Evolutionary conservation across 2,797 vertebrate species (phyloP).

Genomic region (Australoheros facetus): DNA sequence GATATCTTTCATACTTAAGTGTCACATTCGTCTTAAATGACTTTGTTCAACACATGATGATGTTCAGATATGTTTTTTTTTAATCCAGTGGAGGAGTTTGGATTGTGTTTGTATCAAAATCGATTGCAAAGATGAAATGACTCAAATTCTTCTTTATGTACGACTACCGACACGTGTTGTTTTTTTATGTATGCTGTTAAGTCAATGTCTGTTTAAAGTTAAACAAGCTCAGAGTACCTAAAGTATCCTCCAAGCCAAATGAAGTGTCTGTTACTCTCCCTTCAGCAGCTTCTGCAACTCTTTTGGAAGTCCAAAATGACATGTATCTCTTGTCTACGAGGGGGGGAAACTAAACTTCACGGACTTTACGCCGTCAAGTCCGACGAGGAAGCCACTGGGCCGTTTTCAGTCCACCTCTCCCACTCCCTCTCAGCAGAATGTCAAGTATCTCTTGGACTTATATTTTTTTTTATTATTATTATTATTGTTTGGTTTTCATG

Average conservation of each 20-base stretch:
- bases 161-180: slow-evolving; percentile 60
- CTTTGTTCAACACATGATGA: slow-evolving; percentile 65
- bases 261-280: slow-evolving; percentile 66
- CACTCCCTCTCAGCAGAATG: slow-evolving; percentile 49
- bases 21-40: slow-evolving; percentile 67
- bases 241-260: slow-evolving; percentile 71
- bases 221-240: slow-evolving; percentile 70
- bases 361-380: slow-evolving; percentile 26
- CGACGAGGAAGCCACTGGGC: slow-evolving; percentile 34
- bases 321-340: slow-evolving; percentile 27
- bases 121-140: slow-evolving; percentile 51
- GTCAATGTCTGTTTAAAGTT: slow-evolving; percentile 77
- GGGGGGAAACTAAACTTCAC: slow-evolving; percentile 8
- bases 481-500: slow-evolving; percentile 48
- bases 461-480: not conserved
- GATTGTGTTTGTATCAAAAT: slow-evolving; percentile 67
- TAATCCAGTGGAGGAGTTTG: slow-evolving; percentile 52
- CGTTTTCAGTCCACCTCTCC: slow-evolving; percentile 31
- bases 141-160: slow-evolving; percentile 63
- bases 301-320: slow-evolving; percentile 48
- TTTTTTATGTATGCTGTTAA: slow-evolving; percentile 65
- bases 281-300: slow-evolving; percentile 36
- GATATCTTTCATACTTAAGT: slow-evolving; percentile 54
- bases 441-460: slow-evolving; percentile 60
- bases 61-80: slow-evolving; percentile 55